Base-by-base conservation (phyloP, 2,888 invertebrate species). In the Perdita meconis region DNA sequence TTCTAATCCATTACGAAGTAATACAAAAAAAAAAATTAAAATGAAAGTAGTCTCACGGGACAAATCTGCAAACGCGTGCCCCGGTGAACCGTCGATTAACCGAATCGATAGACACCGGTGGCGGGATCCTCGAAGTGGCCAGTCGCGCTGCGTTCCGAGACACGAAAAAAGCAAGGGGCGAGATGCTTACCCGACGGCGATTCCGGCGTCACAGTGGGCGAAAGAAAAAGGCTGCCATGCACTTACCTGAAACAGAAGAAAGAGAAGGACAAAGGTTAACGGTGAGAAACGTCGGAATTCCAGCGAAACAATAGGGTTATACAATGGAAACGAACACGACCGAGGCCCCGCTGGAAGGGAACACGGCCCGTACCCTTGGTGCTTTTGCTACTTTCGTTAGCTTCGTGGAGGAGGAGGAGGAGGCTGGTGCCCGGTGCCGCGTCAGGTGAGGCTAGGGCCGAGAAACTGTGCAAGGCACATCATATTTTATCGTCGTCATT, bases 161-260 rank as follows among this genome's bases (percentile, higher is more conserved):
- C 36, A 10, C 24, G 65, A 65, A 19, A 51, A 59, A 22, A 36
- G 59, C 42, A 42, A n/a, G n/a, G n/a, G n/a, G n/a, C n/a, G 30
- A 38, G 61, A 13, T n/a, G 47, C 64, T 64, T 63, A 67, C 61
- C 19, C 16, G n/a, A 16, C 26, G 22, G 16, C 40, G 38, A 51
- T 24, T 16, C 4, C 22, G 13, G 13, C 26, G 47, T 22, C 34
- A 13, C 38, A 10, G 16, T 12, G 19, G 8, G 22, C 22, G 13
- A 22, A 16, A 19, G 26, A 12, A 38, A 34, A 34, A 36, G n/a
- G 13, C 8, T 36, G 24, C 12, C 6, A 40, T 16, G 63, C 70
- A 88, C 90, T 90, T 85, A 90, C 89, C 90, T 89, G 83, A 63
- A 90, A 90, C 88, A 89, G 71, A 90, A 56, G 83, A 78, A 69